Evolutionary conservation across 2,888 invertebrate genomes (phyloP), one percentile per base, ranked within the genome.

Genomic region (Odiellus spinosus): DNA sequence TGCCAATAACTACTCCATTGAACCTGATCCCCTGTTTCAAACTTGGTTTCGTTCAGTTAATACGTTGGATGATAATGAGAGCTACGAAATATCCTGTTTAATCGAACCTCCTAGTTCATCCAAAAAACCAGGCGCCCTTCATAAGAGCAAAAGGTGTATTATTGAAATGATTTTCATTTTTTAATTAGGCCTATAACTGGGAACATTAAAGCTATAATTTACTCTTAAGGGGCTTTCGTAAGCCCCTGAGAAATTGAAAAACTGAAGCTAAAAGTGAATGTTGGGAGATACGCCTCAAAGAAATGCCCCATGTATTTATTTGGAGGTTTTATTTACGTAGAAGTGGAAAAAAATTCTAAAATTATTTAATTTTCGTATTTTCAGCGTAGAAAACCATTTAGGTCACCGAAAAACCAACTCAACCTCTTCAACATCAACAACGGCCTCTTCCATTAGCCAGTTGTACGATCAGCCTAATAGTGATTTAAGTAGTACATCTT

Each of bases 21-120:
- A 76, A 33, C 76, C 77, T 55, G 93, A 96, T 66, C 73, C 80
- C 1, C 75, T 80, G 58, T 96, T 98, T 66, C 87, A 91, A 68
- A 75, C 83, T 45, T 98, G 96, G 96, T 96, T 96, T 65, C 83
- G 85, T 61, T 84, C 86, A 0, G 78, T 95, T 56, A 75, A 86
- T 51, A 79, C 90, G 12, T 71, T 95, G 46, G 88, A 90, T 62
- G 95, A 96, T 64, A 77, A 85, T 45, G 90, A 95, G 66, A 82
- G 66, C 51, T 62, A 63, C 56, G 81, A 81, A 58, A 70, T 90
- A 34, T 90, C 88, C 50, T 88, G 87, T 65, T 80, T 83, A 63
- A 81, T 91, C 58, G 90, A 91, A 66, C 78, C 82, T 3, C 61
- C 26, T 8, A 26, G 26, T 26, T 26, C 10, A 38, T 18, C 1